Evolutionary conservation across 2,888 invertebrate genomes (phyloP).

Genomic region (Euphydryas editha): DNA sequence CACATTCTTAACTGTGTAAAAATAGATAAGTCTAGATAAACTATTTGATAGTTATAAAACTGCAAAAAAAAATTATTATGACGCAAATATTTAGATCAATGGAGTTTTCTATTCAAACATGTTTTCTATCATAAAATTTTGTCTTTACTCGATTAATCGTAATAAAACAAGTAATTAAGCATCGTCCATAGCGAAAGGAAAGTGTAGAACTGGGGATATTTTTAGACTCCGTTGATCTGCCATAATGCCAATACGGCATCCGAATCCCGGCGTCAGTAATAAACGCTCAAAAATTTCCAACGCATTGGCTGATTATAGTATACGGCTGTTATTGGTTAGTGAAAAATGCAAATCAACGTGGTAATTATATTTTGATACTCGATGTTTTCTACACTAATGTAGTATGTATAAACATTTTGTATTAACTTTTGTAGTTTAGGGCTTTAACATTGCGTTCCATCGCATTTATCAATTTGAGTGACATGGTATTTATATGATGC

Average conservation of each 20-base stretch:
- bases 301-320: constrained; percentile 81
- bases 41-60: constrained; percentile 40
- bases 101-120: constrained; percentile 11
- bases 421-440: constrained; percentile 67
- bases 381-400: constrained; percentile 81
- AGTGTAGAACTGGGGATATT: neutral
- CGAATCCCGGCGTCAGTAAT: constrained; percentile 56
- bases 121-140: neutral
- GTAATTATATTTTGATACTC: constrained; percentile 84
- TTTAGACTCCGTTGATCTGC: constrained; percentile 11
- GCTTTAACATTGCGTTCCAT: constrained; percentile 60
- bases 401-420: constrained; percentile 71
- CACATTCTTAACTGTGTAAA: constrained; percentile 31
- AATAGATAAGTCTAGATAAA: constrained; percentile 36
- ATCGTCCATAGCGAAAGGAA: neutral
- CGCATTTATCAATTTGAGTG: constrained; percentile 65
- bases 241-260: constrained; percentile 13
- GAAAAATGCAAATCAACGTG: constrained; percentile 77
- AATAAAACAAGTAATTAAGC: neutral
- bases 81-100: constrained; percentile 13
- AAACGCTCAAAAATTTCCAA: constrained; percentile 71
- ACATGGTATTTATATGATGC: constrained; percentile 41
- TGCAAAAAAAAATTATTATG: constrained; percentile 21
- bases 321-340: constrained; percentile 84
- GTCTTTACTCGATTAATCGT: neutral